These are phyloP conservation scores for Autographa pulchrina DNA, from an alignment of 2,888 invertebrate genomes.

Conservation along the genomic window DNA sequence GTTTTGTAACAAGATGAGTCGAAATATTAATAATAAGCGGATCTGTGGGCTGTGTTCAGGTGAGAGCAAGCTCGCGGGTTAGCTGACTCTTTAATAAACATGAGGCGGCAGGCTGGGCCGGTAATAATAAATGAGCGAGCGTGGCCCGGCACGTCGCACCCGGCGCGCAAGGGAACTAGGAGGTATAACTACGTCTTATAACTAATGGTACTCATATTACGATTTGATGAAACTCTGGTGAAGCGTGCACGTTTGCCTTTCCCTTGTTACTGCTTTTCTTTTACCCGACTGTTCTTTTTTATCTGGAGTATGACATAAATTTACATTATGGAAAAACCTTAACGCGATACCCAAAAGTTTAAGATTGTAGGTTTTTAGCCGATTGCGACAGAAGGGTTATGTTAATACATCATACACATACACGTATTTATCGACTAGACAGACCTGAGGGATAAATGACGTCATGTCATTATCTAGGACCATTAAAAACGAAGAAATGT, in stretches of 20 bases:
- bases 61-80: slow-evolving; percentile 69
- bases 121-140: slow-evolving; percentile 79
- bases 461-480: too few species aligned
- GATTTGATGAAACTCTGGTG: slow-evolving; percentile 50
- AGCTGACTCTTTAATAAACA: slow-evolving; percentile 77
- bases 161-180: slow-evolving; percentile 57
- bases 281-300: background rate
- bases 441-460: too few species aligned
- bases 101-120: slow-evolving; percentile 71
- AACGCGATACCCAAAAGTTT: too few species aligned
- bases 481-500: too few species aligned
- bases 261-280: slow-evolving; percentile 1
- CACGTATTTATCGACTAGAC: too few species aligned
- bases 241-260: slow-evolving; percentile 10
- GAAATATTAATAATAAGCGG: slow-evolving; percentile 65
- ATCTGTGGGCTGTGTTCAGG: slow-evolving; percentile 65
- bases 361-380: too few species aligned
- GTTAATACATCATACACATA: too few species aligned
- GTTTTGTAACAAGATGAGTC: slow-evolving; percentile 26
- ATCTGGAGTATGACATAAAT: too few species aligned
- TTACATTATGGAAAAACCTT: too few species aligned
- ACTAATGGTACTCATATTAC: slow-evolving; percentile 49
- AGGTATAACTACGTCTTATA: slow-evolving; percentile 56
- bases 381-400: too few species aligned
- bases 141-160: slow-evolving; percentile 60